Evolutionary conservation across 2,113 vertebrate genomes (phyloP).

Genomic region (Tursiops truncatus): DNA sequence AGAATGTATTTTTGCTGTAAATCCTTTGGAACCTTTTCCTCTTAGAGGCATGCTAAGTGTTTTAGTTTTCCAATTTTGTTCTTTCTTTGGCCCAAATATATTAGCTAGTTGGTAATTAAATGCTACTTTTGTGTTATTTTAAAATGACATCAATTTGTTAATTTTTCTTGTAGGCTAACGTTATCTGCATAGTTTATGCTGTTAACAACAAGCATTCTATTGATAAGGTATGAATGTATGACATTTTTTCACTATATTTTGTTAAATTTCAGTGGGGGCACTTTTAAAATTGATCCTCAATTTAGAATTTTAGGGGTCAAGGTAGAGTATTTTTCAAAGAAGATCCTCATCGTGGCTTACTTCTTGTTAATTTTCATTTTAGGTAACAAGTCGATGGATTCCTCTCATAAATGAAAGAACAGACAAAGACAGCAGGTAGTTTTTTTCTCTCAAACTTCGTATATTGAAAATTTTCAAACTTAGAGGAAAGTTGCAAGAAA

Average conservation of each 20-base stretch:
- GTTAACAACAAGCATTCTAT: conserved; percentile 99
- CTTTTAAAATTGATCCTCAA: conserved; percentile 26
- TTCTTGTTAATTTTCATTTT: conserved; percentile 64
- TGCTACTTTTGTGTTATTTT: conserved; percentile 44
- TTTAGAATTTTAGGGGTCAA: conserved; percentile 15
- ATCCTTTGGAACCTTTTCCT: conserved; percentile 7
- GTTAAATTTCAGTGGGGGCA: background rate
- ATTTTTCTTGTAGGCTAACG: conserved; percentile 92
- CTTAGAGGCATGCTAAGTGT: background rate
- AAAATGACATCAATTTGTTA: conserved; percentile 60
- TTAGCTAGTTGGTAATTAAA: conserved; percentile 10
- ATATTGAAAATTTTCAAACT: conserved; percentile 24
- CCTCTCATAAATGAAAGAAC: conserved; percentile 98
- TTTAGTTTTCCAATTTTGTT: background rate
- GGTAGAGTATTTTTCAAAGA: background rate
- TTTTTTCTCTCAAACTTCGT: conserved; percentile 37
- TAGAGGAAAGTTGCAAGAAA: background rate
- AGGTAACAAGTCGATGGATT: conserved; percentile 99
- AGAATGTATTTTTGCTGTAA: background rate
- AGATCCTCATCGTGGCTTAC: background rate
- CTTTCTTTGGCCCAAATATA: background rate
- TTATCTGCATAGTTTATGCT: conserved; percentile 99
- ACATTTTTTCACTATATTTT: conserved; percentile 25
- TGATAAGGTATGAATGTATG: conserved; percentile 90
- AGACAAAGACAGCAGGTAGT: conserved; percentile 98